Base-by-base conservation (phyloP, 2,888 invertebrate species). In the Stegana nigrithorax region DNA sequence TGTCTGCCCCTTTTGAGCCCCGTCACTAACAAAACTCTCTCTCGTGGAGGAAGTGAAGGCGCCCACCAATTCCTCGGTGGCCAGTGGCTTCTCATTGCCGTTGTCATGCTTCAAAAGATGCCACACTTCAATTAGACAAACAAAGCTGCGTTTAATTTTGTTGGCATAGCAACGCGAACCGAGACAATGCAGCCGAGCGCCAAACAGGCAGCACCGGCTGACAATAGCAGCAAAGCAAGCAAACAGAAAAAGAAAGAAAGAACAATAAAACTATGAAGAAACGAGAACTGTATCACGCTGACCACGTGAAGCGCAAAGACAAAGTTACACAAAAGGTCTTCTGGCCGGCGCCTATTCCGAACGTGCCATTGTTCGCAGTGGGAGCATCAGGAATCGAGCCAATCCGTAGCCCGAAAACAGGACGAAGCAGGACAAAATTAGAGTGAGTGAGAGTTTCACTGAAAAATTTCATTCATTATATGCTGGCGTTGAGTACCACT, bases 91-190 rank as follows among this genome's bases (percentile, higher is more conserved):
- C n/a, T n/a, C n/a, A n/a, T n/a, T n/a, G n/a, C n/a, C n/a, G n/a
- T n/a, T n/a, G n/a, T n/a, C n/a, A n/a, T n/a, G n/a, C n/a, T n/a
- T n/a, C n/a, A n/a, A n/a, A n/a, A n/a, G n/a, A n/a, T n/a, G n/a
- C 8, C 29, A 25, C 17, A 25, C 53, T 29, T 32, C 53, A 53
- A 53, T 36, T 21, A 32, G 21, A 17, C 53, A 32, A 55, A 55
- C 36, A 55, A 55, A 32, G 21, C 23, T 51, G 51, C 51, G 27
- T 51, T 51, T 51, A 51, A 51, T 32, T n/a, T 55, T 55, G 32
- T 55, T 32, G 53, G 2, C 29, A 53, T 53, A 14, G 25, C 29
- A 55, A 47, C 47, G 12, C 25, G 23, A 47, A 47, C 47, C 14
- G 39, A 39, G 25, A 47, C 25, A 47, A 47, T 25, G 25, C 19